phyloP scores from a whole-genome alignment of 2,888 invertebrate genomes.

The Sinhomidia bicolor region DNA sequence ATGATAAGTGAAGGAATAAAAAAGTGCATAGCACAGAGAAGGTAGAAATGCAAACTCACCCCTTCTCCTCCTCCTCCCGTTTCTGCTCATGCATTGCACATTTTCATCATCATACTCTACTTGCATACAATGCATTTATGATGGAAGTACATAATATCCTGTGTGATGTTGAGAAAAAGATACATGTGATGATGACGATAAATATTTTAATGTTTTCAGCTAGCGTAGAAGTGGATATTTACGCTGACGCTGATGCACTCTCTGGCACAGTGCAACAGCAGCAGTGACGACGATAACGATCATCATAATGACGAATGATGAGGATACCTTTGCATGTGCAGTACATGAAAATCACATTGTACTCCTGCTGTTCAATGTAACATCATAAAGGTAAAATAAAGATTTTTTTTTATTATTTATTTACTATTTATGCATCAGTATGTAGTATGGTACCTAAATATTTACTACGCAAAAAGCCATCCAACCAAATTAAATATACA shows the following conservation, averaged over 20 bases:
- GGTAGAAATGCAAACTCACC: slow-evolving; percentile 61
- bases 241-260: slow-evolving; percentile 40
- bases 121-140: neutral
- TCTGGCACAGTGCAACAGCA: slow-evolving; percentile 43
- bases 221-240: neutral
- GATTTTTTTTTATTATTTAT: too few relatives aligned
- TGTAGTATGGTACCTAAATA: neutral
- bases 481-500: slow-evolving; percentile 36
- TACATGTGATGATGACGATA: slow-evolving; percentile 28
- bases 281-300: neutral
- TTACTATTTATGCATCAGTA: neutral
- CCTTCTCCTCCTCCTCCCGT: slow-evolving; percentile 21
- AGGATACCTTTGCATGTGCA: slow-evolving; percentile 19
- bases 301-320: neutral
- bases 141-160: slow-evolving; percentile 41
- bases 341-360: neutral
- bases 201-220: slow-evolving; percentile 1
- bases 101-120: neutral
- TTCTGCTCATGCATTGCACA: slow-evolving; percentile 21
- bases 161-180: slow-evolving; percentile 13
- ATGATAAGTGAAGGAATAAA: neutral
- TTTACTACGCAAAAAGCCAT: slow-evolving; percentile 45
- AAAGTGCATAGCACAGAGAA: slow-evolving; percentile 59
- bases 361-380: neutral
- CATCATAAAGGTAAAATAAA: slow-evolving; percentile 21